phyloP scores from a whole-genome alignment of 2,797 vertebrate genomes.

The Onychomys arenicola region DNA sequence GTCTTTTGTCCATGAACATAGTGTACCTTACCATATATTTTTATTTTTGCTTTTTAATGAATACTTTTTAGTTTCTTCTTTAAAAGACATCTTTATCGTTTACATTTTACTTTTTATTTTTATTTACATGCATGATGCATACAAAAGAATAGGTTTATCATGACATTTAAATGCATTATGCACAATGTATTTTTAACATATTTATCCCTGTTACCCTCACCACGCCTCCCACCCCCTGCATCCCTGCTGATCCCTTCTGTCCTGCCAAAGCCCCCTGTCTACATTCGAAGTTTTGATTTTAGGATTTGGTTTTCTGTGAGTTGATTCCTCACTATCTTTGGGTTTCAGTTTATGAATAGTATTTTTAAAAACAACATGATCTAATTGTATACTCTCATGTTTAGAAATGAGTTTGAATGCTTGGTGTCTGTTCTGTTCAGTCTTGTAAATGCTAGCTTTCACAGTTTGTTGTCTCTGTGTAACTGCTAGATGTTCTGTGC shows the following conservation, averaged over 20 bases:
- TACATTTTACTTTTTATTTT: not conserved
- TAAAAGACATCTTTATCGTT: not conserved
- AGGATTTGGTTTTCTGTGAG: not conserved
- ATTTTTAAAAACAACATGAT: not conserved
- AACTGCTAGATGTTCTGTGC: not conserved
- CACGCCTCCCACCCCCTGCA: too few species aligned
- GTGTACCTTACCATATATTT: not conserved
- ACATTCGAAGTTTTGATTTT: not conserved
- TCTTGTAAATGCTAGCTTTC: not conserved
- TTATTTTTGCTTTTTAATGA: not conserved
- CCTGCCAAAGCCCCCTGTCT: too few species aligned
- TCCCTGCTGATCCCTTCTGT: not conserved
- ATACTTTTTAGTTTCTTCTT: not conserved
- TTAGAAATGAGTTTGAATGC: not conserved
- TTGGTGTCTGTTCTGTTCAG: not conserved
- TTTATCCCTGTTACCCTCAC: accelerated
- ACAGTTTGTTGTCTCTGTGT: not conserved
- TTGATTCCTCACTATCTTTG: not conserved
- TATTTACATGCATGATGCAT: not conserved
- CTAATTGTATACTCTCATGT: not conserved
- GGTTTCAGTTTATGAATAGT: not conserved
- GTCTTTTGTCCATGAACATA: constrained; percentile 7
- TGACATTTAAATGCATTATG: too few species aligned
- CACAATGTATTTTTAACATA: not conserved
- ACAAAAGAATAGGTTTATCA: too few species aligned